These are phyloP conservation scores for Vanessa cardui DNA, from an alignment of 2,888 invertebrate species.

Conservation along the genomic window DNA sequence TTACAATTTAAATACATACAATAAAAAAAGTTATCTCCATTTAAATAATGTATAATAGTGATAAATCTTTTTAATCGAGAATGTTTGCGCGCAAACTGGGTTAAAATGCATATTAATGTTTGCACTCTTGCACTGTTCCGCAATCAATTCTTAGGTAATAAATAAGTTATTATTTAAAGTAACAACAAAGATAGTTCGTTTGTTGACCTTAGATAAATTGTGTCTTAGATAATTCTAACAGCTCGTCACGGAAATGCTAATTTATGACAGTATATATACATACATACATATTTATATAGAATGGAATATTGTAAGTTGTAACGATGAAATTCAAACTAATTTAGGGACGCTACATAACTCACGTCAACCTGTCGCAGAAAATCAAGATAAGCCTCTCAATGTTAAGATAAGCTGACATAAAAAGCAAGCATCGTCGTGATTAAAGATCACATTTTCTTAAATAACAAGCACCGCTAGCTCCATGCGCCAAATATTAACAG, in stretches of 20 bases:
- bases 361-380: constrained; percentile 27
- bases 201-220: constrained; percentile 69
- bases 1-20: constrained; percentile 13
- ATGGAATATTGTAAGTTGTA: not conserved
- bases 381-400: constrained; percentile 29
- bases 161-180: constrained; percentile 56
- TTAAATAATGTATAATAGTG: constrained; percentile 5
- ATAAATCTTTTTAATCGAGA: constrained; percentile 7
- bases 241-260: constrained; percentile 46
- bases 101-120: constrained; percentile 34
- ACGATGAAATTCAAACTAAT: constrained; percentile 1
- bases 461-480: constrained; percentile 42
- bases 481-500: constrained; percentile 42
- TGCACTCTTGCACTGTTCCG: constrained; percentile 31
- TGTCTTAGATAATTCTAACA: constrained; percentile 50
- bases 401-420: constrained; percentile 35
- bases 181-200: constrained; percentile 53
- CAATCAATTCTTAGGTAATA: constrained; percentile 48
- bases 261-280: constrained; percentile 24
- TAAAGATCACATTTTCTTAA: constrained; percentile 23
- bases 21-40: not conserved
- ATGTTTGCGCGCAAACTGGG: constrained; percentile 31
- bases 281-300: constrained; percentile 18
- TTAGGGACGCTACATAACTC: constrained; percentile 8
- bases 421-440: constrained; percentile 29